Evolutionary conservation across 2,113 vertebrate species (phyloP), one percentile per base, ranked within the genome.

Genomic region (Manacus vitellinus): DNA sequence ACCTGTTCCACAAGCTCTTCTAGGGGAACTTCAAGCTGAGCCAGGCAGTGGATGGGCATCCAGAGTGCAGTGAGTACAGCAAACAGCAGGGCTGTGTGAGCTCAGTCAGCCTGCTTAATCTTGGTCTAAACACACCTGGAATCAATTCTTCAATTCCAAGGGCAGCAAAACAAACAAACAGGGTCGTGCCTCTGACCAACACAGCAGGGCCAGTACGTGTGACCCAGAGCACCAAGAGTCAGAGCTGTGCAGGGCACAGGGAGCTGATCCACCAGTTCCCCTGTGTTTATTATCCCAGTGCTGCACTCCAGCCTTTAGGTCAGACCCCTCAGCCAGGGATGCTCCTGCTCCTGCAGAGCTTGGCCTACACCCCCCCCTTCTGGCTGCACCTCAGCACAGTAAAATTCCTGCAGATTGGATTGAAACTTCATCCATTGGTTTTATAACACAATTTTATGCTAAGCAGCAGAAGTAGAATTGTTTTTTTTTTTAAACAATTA

Each of bases 291-390:
- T 4, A 30, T 23, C 78, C 62, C 52, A 17, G 5, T 2, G 76
- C 73, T 77, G 52, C 77, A 4, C 46, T 39, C 19, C 25, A 44
- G 30, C 5, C 21, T 18, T 24, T 1, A 41, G n/a, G 39, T 8
- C 76, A 49, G 62, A 37, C 10, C 17, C 21, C 76, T 83, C 28
- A 23, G 54, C 31, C 82, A 75, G 70, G 43, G 65, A 25, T 15
- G 37, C 0, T 80, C 81, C 89, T 76, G 49, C 13, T 41, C n/a
- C 93, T 11, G 19, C 10, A 88, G 87, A 91, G 46, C 92, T 97
- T 97, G 87, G 44, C 94, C 78, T 94, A 91, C 86, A 94, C 74
- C 92, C 91, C 97, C 97, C 97, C 55, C 98, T 97, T 95, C 97
- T 97, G 98, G 97, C 68, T 88, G 95, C 78, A 87, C 25, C 55